phyloP scores from a whole-genome alignment of 2,888 invertebrate species.

The Dascillus cervinus region DNA sequence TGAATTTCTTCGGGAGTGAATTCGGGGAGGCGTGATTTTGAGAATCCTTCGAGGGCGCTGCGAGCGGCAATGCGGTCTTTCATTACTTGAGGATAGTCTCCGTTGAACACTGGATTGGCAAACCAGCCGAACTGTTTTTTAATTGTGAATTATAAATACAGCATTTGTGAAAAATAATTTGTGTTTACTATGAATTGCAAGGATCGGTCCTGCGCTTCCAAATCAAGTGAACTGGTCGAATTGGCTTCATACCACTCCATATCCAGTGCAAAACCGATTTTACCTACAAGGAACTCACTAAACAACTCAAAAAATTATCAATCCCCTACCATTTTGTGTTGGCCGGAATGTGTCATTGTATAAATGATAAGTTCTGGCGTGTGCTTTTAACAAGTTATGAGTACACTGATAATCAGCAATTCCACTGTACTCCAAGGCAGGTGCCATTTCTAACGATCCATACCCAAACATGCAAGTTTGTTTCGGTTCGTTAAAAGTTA shows the following conservation, averaged over 20 bases:
- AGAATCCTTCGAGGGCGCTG: constrained; percentile 48
- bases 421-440: constrained; percentile 44
- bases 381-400: constrained; percentile 56
- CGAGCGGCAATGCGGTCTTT: constrained; percentile 48
- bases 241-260: constrained; percentile 55
- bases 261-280: constrained; percentile 54
- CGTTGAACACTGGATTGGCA: constrained; percentile 50
- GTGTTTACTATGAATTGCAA: no score
- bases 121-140: constrained; percentile 47
- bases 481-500: constrained; percentile 48
- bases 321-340: constrained; percentile 23
- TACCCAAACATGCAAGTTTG: constrained; percentile 30
- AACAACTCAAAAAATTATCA: not conserved
- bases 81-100: constrained; percentile 51
- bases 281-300: constrained; percentile 37
- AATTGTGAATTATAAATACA: no score
- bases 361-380: constrained; percentile 54
- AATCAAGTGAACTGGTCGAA: constrained; percentile 46
- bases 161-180: no score
- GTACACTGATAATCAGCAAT: constrained; percentile 53
- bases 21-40: constrained; percentile 49
- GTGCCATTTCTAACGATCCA: constrained; percentile 36
- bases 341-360: constrained; percentile 46
- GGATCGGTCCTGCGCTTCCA: constrained; percentile 52
- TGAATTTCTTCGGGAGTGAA: constrained; percentile 46